These are phyloP conservation scores for Ips nitidus DNA, from an alignment of 1,140 invertebrate species.

Conservation along the genomic window DNA sequence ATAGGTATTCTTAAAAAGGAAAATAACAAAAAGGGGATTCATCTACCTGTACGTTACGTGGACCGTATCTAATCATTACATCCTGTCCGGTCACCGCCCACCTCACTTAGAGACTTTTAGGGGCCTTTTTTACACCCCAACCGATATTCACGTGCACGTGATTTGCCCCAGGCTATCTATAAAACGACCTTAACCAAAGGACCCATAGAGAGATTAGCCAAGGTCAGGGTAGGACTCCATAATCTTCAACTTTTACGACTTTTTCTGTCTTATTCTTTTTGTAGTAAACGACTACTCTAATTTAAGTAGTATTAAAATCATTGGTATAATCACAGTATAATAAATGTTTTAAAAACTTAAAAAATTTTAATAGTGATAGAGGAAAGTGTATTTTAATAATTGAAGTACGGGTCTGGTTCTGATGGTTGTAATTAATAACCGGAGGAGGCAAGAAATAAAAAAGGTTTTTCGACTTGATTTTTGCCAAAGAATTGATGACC, in stretches of 20 bases:
- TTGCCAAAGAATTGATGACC: slow-evolving; percentile 31
- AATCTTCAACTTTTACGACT: neutral
- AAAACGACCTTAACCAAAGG: slow-evolving; percentile 37
- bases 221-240: neutral
- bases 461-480: slow-evolving; percentile 27
- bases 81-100: slow-evolving; percentile 42
- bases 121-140: slow-evolving; percentile 42
- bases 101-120: slow-evolving; percentile 35
- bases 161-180: slow-evolving; percentile 39
- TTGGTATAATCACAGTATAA: no score
- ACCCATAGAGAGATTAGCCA: slow-evolving; percentile 24
- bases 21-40: slow-evolving; percentile 24
- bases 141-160: slow-evolving; percentile 42
- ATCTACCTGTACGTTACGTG: slow-evolving; percentile 33
- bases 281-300: no score
- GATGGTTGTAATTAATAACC: neutral
- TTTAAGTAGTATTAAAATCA: no score
- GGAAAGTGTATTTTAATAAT: neutral
- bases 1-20: slow-evolving; percentile 23
- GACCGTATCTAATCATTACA: slow-evolving; percentile 43
- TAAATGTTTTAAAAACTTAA: no score
- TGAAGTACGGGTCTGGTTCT: neutral
- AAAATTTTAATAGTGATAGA: no score
- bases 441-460: slow-evolving; percentile 10
- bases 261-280: no score